These are phyloP conservation scores for Etheostoma perlongum DNA, from an alignment of 2,797 vertebrate genomes.

Conservation along the genomic window DNA sequence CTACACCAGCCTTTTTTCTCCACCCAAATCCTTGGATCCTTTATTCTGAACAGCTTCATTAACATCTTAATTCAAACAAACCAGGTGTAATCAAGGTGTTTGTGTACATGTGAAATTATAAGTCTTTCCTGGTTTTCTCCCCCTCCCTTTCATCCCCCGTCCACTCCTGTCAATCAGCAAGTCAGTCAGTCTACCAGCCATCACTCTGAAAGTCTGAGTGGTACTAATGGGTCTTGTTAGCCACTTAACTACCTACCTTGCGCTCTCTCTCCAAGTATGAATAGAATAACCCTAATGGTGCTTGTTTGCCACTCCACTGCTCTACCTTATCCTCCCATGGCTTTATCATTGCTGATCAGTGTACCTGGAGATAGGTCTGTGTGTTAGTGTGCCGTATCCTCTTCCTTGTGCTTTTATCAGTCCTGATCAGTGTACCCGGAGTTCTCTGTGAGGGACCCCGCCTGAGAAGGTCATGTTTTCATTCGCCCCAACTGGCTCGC, in stretches of 20 bases:
- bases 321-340: constrained; percentile 87
- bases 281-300: constrained; percentile 92
- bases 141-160: constrained; percentile 1
- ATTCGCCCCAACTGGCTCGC: constrained; percentile 83
- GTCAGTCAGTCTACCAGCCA: constrained; percentile 57
- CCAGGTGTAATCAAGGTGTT: background rate
- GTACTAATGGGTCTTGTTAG: constrained; percentile 75
- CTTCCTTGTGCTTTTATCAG: constrained; percentile 87
- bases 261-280: constrained; percentile 64
- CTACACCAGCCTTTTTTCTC: constrained; percentile 25
- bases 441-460: constrained; percentile 68
- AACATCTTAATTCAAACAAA: background rate
- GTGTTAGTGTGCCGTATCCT: constrained; percentile 79
- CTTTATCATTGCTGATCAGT: constrained; percentile 91
- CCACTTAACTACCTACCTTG: constrained; percentile 56
- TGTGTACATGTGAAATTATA: background rate
- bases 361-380: constrained; percentile 89
- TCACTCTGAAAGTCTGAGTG: constrained; percentile 58
- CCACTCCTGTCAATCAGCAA: constrained; percentile 63
- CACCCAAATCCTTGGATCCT: background rate
- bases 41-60: background rate
- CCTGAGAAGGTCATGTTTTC: constrained; percentile 88
- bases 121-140: background rate
- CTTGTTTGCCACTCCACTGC: constrained; percentile 91
- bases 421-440: constrained; percentile 87